A percentile compares a stretch with the other conserved stretches of the same genome.
phyloP scores from a whole-genome alignment of 1,140 invertebrate species.

The Meteorus sp. region DNA sequence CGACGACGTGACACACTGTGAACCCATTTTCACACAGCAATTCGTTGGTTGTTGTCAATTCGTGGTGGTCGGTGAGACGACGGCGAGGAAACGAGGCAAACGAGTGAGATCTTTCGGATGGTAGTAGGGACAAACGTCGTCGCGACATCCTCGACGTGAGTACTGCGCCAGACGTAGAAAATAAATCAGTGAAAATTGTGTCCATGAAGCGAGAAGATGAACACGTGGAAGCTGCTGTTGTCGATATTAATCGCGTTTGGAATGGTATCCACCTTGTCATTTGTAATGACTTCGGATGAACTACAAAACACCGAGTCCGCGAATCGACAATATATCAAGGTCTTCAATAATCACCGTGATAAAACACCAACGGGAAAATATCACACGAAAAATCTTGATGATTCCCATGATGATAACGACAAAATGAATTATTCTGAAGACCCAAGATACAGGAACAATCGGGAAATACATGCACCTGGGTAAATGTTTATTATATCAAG shows the following conservation, averaged over 20 bases:
- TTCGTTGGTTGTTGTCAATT: neutral
- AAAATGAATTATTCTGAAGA: neutral
- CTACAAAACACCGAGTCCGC: constrained; percentile 26
- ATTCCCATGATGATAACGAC: neutral
- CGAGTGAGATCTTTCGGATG: neutral
- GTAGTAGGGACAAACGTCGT: constrained; percentile 26
- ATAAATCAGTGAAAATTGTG: constrained; percentile 34
- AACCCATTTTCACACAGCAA: neutral
- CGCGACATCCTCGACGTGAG: constrained; percentile 21
- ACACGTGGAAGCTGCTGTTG: constrained; percentile 35
- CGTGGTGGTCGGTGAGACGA: neutral
- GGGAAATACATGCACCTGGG: constrained; percentile 25
- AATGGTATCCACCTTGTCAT: constrained; percentile 23
- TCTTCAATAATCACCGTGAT: constrained; percentile 22
- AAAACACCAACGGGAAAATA: constrained; percentile 29
- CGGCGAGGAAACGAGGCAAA: constrained; percentile 8
- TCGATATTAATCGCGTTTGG: constrained; percentile 25
- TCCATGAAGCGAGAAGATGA: constrained; percentile 44
- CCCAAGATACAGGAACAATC: constrained; percentile 13
- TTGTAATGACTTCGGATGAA: constrained; percentile 6
- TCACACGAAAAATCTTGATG: constrained; percentile 17
- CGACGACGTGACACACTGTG: constrained; percentile 9
- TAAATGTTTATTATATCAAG: constrained; percentile 21
- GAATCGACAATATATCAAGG: constrained; percentile 10
- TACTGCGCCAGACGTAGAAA: constrained; percentile 15